A percentile compares a stretch with the other conserved stretches of the same genome.
phyloP scores from a whole-genome alignment of 1,140 invertebrate genomes.

The Nixonia krombeini region DNA sequence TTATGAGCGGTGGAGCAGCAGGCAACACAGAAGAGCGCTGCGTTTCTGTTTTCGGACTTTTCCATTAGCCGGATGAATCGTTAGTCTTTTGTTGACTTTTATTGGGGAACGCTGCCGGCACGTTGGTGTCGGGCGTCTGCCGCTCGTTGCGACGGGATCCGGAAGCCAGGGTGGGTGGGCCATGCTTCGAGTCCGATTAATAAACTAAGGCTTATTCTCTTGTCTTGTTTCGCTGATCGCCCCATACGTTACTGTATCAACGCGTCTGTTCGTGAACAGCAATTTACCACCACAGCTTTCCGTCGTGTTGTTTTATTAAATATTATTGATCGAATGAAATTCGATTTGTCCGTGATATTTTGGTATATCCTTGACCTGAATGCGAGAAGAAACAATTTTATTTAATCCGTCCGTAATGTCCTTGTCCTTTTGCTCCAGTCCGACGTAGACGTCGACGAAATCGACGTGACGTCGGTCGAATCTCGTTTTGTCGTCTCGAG shows the following conservation, averaged over 20 bases:
- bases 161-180: slow-evolving; percentile 32
- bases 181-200: slow-evolving; percentile 42
- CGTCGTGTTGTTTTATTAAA: no score
- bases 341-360: no score
- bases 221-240: slow-evolving; percentile 31
- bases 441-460: no score
- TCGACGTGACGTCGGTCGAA: slow-evolving; percentile 15
- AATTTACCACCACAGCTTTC: no score
- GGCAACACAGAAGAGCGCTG: slow-evolving; percentile 46
- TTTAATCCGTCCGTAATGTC: no score
- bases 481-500: slow-evolving; percentile 34
- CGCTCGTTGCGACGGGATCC: slow-evolving; percentile 28
- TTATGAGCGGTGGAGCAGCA: slow-evolving; percentile 62
- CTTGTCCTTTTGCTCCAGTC: no score
- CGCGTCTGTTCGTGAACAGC: slow-evolving; percentile 3
- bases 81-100: slow-evolving; percentile 74
- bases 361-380: no score
- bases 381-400: no score
- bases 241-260: slow-evolving; percentile 24
- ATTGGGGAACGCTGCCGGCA: slow-evolving; percentile 62
- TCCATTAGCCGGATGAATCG: slow-evolving; percentile 73
- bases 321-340: no score
- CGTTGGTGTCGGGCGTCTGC: slow-evolving; percentile 39
- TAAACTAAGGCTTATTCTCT: slow-evolving; percentile 42
- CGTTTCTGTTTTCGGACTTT: slow-evolving; percentile 72